These are phyloP conservation scores for Drosophila austrosaltans DNA, from an alignment of 2,888 invertebrate genomes.

Conservation along the genomic window DNA sequence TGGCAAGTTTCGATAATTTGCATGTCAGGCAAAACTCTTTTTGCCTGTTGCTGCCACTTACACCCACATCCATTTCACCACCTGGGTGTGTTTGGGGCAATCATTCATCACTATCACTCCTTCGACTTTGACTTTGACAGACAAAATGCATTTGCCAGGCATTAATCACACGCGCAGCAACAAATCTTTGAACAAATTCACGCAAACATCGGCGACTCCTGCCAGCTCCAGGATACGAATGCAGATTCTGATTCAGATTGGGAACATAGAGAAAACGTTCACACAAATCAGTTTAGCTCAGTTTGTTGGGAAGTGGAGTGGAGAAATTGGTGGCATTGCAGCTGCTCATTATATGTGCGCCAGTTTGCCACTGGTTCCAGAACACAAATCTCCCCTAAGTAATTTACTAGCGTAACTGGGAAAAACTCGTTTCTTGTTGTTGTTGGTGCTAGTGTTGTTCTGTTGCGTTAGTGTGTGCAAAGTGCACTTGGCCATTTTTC, in stretches of 20 bases:
- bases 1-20: slow-evolving; percentile 54
- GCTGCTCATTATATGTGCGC: slow-evolving; percentile 71
- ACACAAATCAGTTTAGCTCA: slow-evolving; percentile 20
- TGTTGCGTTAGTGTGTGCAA: slow-evolving; percentile 39
- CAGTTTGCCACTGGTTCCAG: slow-evolving; percentile 45
- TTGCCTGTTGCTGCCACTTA: slow-evolving; percentile 3
- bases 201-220: slow-evolving; percentile 66
- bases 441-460: slow-evolving; percentile 22
- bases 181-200: slow-evolving; percentile 73
- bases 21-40: slow-evolving; percentile 43
- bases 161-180: slow-evolving; percentile 69
- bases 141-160: slow-evolving; percentile 51
- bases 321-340: slow-evolving; percentile 43
- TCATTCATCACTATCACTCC: slow-evolving; percentile 35
- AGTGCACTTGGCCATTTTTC: slow-evolving; percentile 73
- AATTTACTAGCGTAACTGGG: slow-evolving; percentile 65
- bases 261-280: not conserved
- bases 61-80: not conserved
- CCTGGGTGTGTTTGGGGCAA: slow-evolving; percentile 27
- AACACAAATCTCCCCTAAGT: slow-evolving; percentile 76
- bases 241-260: not conserved
- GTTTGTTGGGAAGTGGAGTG: slow-evolving; percentile 21
- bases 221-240: slow-evolving; percentile 22
- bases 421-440: slow-evolving; percentile 27
- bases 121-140: slow-evolving; percentile 38